Evolutionary conservation across 2,888 invertebrate genomes (phyloP).

Genomic region (Orthosia cruda): DNA sequence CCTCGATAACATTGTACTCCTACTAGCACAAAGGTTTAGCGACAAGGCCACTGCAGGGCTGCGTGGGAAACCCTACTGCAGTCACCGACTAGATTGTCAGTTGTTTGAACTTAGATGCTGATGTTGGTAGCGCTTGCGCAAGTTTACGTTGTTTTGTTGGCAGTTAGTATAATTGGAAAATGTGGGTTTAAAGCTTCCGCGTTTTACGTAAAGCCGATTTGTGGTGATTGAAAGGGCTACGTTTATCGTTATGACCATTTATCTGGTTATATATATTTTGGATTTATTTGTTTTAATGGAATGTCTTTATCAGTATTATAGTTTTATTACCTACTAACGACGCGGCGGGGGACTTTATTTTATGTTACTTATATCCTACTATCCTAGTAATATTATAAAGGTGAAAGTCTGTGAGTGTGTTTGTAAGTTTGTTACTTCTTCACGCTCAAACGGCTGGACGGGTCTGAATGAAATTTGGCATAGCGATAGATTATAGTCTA

Average conservation of each 20-base stretch:
- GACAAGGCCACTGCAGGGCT: slow-evolving; percentile 82
- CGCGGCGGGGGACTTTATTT: no score
- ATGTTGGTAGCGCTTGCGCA: slow-evolving; percentile 48
- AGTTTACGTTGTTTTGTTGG: slow-evolving; percentile 32
- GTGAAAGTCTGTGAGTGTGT: no score
- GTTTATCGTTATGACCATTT: background rate
- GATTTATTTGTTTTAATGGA: background rate
- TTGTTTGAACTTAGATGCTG: slow-evolving; percentile 62
- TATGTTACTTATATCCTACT: no score
- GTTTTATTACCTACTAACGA: no score
- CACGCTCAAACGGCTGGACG: no score
- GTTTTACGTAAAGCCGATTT: slow-evolving; percentile 30
- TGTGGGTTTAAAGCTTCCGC: slow-evolving; percentile 47
- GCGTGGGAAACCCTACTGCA: slow-evolving; percentile 79
- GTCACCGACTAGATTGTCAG: slow-evolving; percentile 58
- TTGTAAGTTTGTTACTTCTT: no score
- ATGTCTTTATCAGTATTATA: background rate
- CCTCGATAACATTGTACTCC: slow-evolving; percentile 69
- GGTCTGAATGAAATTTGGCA: no score
- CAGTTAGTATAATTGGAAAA: slow-evolving; percentile 41
- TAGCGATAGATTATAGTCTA: no score
- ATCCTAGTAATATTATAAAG: no score
- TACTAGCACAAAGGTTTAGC: slow-evolving; percentile 83
- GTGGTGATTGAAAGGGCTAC: background rate
- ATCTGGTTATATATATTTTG: background rate